Conservation (phyloP, 2,888 invertebrate genomes). For the Lingula anatina region DNA sequence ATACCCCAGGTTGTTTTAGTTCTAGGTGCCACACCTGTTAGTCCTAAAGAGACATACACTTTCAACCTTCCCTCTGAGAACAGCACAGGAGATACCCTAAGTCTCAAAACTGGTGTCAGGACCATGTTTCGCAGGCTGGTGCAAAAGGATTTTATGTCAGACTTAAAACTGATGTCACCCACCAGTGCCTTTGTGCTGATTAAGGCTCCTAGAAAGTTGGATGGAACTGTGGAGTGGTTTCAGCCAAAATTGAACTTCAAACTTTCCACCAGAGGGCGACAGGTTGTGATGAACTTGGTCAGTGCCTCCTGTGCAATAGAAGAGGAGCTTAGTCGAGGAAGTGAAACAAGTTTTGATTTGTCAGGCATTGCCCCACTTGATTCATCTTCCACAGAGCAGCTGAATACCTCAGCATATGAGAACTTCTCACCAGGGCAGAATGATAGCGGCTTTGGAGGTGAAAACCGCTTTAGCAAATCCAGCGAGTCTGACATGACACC, state of each 20-base stretch:
- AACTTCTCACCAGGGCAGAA: neutral
- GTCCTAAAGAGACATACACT: too few species aligned
- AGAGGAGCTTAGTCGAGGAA: slow-evolving; percentile 28
- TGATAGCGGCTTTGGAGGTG: neutral
- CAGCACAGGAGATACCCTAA: too few species aligned
- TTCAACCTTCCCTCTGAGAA: too few species aligned
- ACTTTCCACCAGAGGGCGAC: slow-evolving; percentile 18
- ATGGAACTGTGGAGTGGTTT: slow-evolving; percentile 23
- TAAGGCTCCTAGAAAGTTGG: slow-evolving; percentile 23
- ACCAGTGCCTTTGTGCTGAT: slow-evolving; percentile 23
- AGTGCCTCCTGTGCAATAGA: slow-evolving; percentile 14
- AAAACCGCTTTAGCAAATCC: too few species aligned
- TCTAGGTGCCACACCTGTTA: too few species aligned
- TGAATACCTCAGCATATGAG: neutral
- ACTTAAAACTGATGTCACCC: slow-evolving; percentile 16
- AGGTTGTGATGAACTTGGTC: slow-evolving; percentile 19
- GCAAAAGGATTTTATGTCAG: slow-evolving; percentile 23
- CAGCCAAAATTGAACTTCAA: slow-evolving; percentile 25
- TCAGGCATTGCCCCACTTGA: slow-evolving; percentile 8
- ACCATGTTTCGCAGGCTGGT: slow-evolving; percentile 25
- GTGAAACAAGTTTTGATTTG: slow-evolving; percentile 24
- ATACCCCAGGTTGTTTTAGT: too few species aligned
- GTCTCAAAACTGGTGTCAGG: slow-evolving; percentile 7
- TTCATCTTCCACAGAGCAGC: neutral
- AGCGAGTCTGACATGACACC: slow-evolving; percentile 4